Evolutionary conservation across 2,888 invertebrate genomes (phyloP).

Genomic region (Papilio protenor): DNA sequence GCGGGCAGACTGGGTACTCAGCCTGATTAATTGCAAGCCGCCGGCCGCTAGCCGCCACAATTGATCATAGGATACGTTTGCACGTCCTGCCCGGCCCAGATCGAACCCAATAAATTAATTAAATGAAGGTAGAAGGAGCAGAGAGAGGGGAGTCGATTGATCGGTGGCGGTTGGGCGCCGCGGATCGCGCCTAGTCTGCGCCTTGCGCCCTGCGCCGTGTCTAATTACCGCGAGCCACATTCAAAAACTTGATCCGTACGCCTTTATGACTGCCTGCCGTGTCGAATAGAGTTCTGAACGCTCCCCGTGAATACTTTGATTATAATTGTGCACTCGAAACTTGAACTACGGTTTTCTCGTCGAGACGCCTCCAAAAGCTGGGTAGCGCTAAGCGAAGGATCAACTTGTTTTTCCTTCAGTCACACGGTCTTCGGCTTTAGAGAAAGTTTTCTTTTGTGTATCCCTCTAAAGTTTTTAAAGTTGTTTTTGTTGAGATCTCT

Average conservation of each 20-base stretch:
- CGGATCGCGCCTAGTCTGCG: conserved; percentile 55
- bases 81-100: conserved; percentile 41
- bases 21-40: conserved; percentile 40
- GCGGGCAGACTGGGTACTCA: conserved; percentile 33
- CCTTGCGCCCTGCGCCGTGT: conserved; percentile 63
- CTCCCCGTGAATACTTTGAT: conserved; percentile 45
- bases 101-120: conserved; percentile 67
- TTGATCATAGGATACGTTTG: conserved; percentile 42
- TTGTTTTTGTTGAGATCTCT: conserved; percentile 25
- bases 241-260: conserved; percentile 66
- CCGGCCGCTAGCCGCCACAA: conserved; percentile 28
- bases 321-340: conserved; percentile 46
- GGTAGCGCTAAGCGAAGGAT: conserved; percentile 42
- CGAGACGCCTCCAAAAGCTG: conserved; percentile 36
- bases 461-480: conserved; percentile 34
- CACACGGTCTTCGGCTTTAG: conserved; percentile 43
- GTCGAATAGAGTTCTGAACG: conserved; percentile 46
- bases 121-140: conserved; percentile 52
- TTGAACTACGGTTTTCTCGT: conserved; percentile 36
- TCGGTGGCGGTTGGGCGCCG: conserved; percentile 56
- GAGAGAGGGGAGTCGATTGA: conserved; percentile 63
- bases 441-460: conserved; percentile 45
- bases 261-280: conserved; percentile 53
- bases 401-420: conserved; percentile 44
- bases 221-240: conserved; percentile 65